Evolutionary conservation across 2,888 invertebrate species (phyloP).

Genomic region (Archips xylosteana): DNA sequence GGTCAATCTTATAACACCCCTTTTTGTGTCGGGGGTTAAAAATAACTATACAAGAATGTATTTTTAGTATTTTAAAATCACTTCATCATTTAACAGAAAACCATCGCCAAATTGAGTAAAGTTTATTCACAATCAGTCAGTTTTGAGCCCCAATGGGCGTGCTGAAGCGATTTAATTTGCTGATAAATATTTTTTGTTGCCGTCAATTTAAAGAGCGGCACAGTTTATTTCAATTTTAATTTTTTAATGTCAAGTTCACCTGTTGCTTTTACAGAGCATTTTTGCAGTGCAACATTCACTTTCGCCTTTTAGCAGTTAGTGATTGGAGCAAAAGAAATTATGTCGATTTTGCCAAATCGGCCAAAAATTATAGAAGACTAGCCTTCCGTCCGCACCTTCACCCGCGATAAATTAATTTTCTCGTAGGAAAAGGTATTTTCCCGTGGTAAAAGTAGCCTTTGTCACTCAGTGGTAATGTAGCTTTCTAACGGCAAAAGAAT

Average conservation of each 20-base stretch:
- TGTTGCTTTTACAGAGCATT: conserved; percentile 36
- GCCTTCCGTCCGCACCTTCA: too few relatives aligned
- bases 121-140: conserved; percentile 38
- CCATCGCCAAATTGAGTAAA: conserved; percentile 35
- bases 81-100: conserved; percentile 12
- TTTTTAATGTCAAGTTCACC: conserved; percentile 33
- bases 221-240: conserved; percentile 35
- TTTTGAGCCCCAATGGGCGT: conserved; percentile 25
- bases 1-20: too few relatives aligned
- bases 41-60: too few relatives aligned
- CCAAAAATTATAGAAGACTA: too few relatives aligned
- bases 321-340: background rate
- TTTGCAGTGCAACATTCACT: conserved; percentile 18
- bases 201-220: conserved; percentile 32
- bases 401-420: too few relatives aligned
- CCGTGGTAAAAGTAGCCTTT: too few relatives aligned
- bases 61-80: background rate
- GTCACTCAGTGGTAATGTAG: too few relatives aligned
- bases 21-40: too few relatives aligned
- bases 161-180: conserved; percentile 34
- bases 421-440: too few relatives aligned
- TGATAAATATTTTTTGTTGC: conserved; percentile 40
- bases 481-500: too few relatives aligned
- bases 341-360: too few relatives aligned
- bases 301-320: conserved; percentile 17